A percentile compares a stretch with the other conserved stretches of the same genome.
These are phyloP conservation scores for Parauchenoglanis ngamensis DNA, from an alignment of 2,797 vertebrate species.

Conservation along the genomic window DNA sequence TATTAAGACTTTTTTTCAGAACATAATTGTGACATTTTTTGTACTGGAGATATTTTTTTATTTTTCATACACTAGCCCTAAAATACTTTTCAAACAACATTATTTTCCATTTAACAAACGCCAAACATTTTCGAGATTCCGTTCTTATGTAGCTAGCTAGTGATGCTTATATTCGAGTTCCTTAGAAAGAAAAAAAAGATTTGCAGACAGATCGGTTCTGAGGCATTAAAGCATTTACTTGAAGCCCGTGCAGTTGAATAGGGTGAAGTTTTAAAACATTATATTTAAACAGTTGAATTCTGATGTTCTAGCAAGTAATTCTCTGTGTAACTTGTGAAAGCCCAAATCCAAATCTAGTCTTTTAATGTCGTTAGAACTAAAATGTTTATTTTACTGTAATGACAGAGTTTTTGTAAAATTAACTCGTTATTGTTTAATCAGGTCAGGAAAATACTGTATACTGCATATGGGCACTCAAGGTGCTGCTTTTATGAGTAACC, in stretches of 20 bases:
- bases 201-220: not conserved
- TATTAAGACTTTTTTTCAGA: not conserved
- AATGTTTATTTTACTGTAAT: not conserved
- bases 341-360: not conserved
- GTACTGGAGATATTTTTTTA: not conserved
- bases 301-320: not conserved
- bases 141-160: not conserved
- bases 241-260: not conserved
- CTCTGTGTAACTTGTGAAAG: not conserved
- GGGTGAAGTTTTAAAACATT: not conserved
- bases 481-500: not conserved
- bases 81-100: not conserved
- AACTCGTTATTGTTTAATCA: no score
- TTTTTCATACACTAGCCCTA: not conserved
- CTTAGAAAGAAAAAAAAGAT: not conserved
- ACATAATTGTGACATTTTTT: not conserved
- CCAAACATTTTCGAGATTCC: no score
- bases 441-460: no score
- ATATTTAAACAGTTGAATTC: not conserved
- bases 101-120: not conserved
- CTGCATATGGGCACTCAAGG: not conserved
- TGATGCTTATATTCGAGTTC: not conserved
- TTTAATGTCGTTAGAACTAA: not conserved
- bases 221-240: not conserved
- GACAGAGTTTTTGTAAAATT: no score